Conservation (phyloP, 2,797 vertebrate species). For the Pseudopleuronectes americanus region DNA sequence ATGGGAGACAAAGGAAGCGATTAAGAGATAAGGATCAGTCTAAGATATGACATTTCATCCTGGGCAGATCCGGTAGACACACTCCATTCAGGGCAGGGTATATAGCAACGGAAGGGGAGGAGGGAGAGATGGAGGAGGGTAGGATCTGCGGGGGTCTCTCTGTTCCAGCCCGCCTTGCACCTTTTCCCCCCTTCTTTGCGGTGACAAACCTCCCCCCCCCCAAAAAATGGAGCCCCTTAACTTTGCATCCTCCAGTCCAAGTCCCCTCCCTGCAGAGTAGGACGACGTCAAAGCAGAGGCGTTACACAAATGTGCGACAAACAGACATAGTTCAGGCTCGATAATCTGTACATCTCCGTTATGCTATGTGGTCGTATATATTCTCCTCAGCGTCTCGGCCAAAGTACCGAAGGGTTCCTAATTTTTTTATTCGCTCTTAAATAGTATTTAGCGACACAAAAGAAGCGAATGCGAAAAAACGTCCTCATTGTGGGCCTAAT, state of each 20-base stretch:
- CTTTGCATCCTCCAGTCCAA: slow-evolving; percentile 13
- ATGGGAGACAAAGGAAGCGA: slow-evolving; percentile 95
- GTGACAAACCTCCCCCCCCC: slow-evolving; percentile 40
- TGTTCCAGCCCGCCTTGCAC: slow-evolving; percentile 51
- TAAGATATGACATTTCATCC: slow-evolving; percentile 98
- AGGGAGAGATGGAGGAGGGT: slow-evolving; percentile 63
- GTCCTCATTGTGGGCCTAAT: slow-evolving; percentile 85
- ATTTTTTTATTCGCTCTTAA: slow-evolving; percentile 76
- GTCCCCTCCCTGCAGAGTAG: slow-evolving; percentile 18
- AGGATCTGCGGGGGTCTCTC: slow-evolving; percentile 59
- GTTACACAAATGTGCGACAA: slow-evolving; percentile 23
- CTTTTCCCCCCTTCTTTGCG: slow-evolving; percentile 57
- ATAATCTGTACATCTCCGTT: slow-evolving; percentile 15
- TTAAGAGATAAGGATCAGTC: slow-evolving; percentile 97
- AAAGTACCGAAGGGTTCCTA: slow-evolving; percentile 50
- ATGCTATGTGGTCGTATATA: slow-evolving; percentile 19
- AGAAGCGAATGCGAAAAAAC: slow-evolving; percentile 73
- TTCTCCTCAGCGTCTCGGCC: slow-evolving; percentile 38
- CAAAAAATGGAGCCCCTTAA: slow-evolving; percentile 43
- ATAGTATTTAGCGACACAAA: slow-evolving; percentile 83
- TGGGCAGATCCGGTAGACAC: slow-evolving; percentile 91
- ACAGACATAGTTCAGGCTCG: slow-evolving; percentile 9
- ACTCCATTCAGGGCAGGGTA: slow-evolving; percentile 90
- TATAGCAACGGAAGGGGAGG: slow-evolving; percentile 78
- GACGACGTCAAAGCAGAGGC: slow-evolving; percentile 59